These are phyloP conservation scores for Reticulitermes speratus DNA, from an alignment of 1,140 invertebrate genomes.

Conservation along the genomic window DNA sequence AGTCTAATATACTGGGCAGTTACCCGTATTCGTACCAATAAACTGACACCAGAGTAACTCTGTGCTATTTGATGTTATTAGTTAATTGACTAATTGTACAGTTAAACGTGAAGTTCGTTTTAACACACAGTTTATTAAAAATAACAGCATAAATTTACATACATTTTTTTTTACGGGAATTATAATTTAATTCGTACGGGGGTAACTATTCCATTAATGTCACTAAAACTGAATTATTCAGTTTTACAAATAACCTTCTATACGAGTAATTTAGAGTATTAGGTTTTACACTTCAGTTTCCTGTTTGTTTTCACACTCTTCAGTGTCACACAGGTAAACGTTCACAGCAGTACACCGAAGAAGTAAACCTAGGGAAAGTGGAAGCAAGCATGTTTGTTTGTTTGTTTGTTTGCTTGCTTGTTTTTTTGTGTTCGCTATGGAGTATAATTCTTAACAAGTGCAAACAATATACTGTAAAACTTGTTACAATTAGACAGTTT, in stretches of 20 bases:
- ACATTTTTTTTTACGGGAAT: neutral
- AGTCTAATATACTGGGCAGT: neutral
- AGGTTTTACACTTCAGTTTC: neutral
- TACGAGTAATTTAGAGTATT: neutral
- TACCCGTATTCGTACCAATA: too few species aligned
- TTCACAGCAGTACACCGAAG: neutral
- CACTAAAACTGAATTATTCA: neutral
- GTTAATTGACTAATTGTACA: neutral
- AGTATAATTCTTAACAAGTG: neutral
- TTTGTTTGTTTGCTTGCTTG: too few species aligned
- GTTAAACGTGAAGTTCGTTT: neutral
- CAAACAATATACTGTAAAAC: neutral
- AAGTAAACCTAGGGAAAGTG: neutral
- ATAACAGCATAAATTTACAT: conserved; percentile 3
- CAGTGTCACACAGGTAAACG: neutral
- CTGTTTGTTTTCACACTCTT: neutral
- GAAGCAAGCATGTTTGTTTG: neutral
- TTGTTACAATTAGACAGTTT: neutral
- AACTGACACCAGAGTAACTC: too few species aligned
- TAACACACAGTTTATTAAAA: conserved; percentile 5
- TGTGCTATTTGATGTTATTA: too few species aligned
- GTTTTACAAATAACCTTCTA: neutral
- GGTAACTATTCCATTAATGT: neutral
- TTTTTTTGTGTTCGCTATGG: neutral
- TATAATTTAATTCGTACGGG: neutral